These are phyloP conservation scores for Onthophagus sagittarius DNA, from an alignment of 2,888 invertebrate genomes.

Conservation along the genomic window DNA sequence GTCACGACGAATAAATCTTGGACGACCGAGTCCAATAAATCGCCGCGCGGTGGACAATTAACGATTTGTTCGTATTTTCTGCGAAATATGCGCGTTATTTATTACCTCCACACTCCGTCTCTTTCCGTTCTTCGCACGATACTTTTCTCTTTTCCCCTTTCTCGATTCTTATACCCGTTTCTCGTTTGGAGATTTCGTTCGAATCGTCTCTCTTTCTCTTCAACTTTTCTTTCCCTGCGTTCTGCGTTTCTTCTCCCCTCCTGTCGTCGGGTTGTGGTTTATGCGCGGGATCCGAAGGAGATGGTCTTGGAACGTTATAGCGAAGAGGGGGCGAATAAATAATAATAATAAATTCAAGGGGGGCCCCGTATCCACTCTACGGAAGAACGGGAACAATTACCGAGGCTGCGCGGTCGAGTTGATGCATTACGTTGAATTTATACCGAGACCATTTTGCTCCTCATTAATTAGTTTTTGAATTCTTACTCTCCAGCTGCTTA, in stretches of 20 bases:
- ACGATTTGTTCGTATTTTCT: slow-evolving; percentile 22
- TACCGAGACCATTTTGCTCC: background rate
- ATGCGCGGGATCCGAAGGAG: background rate
- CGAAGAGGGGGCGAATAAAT: background rate
- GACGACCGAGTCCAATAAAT: slow-evolving; percentile 17
- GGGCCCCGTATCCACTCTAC: background rate
- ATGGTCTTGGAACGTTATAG: background rate
- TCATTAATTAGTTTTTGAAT: background rate
- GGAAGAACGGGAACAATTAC: background rate
- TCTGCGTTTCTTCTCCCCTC: background rate
- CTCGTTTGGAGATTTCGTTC: too few relatives aligned
- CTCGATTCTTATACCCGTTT: too few relatives aligned
- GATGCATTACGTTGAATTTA: background rate
- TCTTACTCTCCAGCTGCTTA: background rate
- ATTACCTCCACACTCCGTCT: slow-evolving; percentile 15
- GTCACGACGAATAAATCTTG: slow-evolving; percentile 10
- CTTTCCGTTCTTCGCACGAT: background rate
- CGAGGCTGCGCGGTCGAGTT: background rate
- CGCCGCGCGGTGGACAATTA: slow-evolving; percentile 18
- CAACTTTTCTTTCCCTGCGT: background rate
- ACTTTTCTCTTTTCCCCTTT: too few relatives aligned
- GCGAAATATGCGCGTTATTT: slow-evolving; percentile 23
- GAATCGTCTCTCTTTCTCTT: background rate
- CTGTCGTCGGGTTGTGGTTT: background rate
- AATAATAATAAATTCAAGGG: background rate